phyloP scores from a whole-genome alignment of 2,797 vertebrate genomes.

The Thripadectes ignobilis region DNA sequence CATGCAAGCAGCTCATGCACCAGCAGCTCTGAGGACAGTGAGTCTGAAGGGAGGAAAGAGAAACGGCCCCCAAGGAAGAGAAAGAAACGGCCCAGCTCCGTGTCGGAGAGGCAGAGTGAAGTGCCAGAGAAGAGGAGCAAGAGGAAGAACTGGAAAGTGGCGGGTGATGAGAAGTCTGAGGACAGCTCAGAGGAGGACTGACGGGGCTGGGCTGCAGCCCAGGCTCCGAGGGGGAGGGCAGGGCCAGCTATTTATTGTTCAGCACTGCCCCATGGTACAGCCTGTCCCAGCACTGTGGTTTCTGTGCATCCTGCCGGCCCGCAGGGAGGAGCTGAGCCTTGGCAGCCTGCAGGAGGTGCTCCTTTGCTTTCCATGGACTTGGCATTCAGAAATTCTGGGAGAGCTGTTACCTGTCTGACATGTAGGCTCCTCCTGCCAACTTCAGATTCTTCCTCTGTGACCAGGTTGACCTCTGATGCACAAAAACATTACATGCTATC shows the following conservation, averaged over 20 bases:
- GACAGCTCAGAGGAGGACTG: slow-evolving; percentile 85
- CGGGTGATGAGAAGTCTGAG: slow-evolving; percentile 81
- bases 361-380: not conserved
- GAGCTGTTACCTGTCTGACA: not conserved
- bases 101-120: slow-evolving; percentile 48
- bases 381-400: not conserved
- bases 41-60: slow-evolving; percentile 67
- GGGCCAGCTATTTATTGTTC: not conserved
- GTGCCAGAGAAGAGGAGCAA: slow-evolving; percentile 80
- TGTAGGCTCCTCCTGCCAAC: not conserved
- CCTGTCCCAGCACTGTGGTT: not conserved
- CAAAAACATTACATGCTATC: not conserved
- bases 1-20: slow-evolving; percentile 71
- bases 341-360: not conserved
- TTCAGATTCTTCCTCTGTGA: not conserved
- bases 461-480: not conserved
- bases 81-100: slow-evolving; percentile 43
- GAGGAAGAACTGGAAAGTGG: slow-evolving; percentile 90
- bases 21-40: slow-evolving; percentile 77
- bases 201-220: not conserved
- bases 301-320: not conserved
- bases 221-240: not conserved
- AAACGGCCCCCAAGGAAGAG: slow-evolving; percentile 67
- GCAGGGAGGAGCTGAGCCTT: not conserved
- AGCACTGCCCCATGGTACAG: not conserved